phyloP scores from a whole-genome alignment of 2,113 vertebrate genomes.

The Charadrius vociferus region DNA sequence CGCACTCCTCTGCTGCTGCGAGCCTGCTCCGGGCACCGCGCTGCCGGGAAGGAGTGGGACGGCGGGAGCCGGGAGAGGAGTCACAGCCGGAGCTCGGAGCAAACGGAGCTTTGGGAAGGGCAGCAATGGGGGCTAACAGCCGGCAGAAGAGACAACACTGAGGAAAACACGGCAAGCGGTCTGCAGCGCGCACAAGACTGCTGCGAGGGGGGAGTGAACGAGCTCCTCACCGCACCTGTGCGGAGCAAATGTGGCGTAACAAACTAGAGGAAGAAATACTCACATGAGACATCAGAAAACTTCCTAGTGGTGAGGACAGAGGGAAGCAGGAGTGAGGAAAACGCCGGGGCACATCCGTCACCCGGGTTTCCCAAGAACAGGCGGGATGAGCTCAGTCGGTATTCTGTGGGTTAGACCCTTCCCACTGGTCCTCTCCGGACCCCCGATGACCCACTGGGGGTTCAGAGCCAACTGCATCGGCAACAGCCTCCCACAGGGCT shows the following conservation, averaged over 20 bases:
- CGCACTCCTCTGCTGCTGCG: background rate
- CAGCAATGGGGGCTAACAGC: background rate
- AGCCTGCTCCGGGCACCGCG: rapidly evolving
- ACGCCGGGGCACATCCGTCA: rapidly evolving
- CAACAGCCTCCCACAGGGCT: background rate
- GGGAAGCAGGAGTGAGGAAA: background rate
- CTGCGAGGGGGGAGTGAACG: background rate
- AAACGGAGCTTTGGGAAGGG: background rate
- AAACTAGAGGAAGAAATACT: background rate
- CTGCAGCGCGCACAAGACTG: rapidly evolving
- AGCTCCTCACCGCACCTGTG: rapidly evolving
- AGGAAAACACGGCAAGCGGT: background rate
- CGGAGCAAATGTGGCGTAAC: background rate
- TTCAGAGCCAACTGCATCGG: background rate
- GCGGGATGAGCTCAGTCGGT: background rate
- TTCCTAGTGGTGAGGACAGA: background rate
- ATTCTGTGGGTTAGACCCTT: background rate
- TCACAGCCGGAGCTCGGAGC: rapidly evolving
- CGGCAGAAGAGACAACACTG: too few relatives aligned
- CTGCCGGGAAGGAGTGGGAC: background rate
- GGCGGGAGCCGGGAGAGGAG: background rate
- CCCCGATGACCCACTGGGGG: rapidly evolving
- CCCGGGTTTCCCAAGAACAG: background rate
- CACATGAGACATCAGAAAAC: background rate
- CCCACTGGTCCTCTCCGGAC: background rate